Evolutionary conservation across 2,888 invertebrate genomes (phyloP).

Genomic region (Tricholauxania praeusta): DNA sequence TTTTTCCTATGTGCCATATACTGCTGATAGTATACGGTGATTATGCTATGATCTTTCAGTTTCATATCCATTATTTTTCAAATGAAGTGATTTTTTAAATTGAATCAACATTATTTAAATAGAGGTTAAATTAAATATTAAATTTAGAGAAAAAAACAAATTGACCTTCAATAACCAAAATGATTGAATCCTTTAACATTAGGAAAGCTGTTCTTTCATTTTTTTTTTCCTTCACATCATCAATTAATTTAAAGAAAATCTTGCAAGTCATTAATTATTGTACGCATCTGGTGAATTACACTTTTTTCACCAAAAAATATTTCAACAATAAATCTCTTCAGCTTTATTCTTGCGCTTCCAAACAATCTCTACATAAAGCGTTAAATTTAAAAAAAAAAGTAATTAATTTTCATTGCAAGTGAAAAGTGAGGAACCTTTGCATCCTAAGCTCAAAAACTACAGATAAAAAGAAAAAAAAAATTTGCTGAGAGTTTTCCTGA

Average conservation of each 20-base stretch:
- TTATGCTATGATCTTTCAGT: too few relatives aligned
- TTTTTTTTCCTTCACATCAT: not conserved
- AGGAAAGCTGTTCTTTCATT: not conserved
- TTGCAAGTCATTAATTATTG: constrained; percentile 16
- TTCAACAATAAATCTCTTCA: not conserved
- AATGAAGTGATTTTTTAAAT: too few relatives aligned
- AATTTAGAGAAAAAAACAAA: too few relatives aligned
- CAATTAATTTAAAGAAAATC: not conserved
- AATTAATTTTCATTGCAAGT: constrained; percentile 42
- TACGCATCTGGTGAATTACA: not conserved
- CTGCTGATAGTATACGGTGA: too few relatives aligned
- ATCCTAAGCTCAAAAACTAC: too few relatives aligned
- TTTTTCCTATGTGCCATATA: too few relatives aligned
- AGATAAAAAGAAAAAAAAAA: too few relatives aligned
- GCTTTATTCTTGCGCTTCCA: not conserved
- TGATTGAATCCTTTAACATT: too few relatives aligned
- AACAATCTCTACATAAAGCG: not conserved
- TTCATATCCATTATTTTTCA: too few relatives aligned
- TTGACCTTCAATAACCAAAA: too few relatives aligned
- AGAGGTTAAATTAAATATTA: too few relatives aligned
- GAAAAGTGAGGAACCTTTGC: constrained; percentile 9
- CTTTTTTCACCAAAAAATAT: not conserved
- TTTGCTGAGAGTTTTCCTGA: not conserved
- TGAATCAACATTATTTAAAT: too few relatives aligned
- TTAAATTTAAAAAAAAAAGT: constrained; percentile 17